Evolutionary conservation across 92 coral and sea anemone species (phyloP).

Genomic region (Bergia sp.): DNA sequence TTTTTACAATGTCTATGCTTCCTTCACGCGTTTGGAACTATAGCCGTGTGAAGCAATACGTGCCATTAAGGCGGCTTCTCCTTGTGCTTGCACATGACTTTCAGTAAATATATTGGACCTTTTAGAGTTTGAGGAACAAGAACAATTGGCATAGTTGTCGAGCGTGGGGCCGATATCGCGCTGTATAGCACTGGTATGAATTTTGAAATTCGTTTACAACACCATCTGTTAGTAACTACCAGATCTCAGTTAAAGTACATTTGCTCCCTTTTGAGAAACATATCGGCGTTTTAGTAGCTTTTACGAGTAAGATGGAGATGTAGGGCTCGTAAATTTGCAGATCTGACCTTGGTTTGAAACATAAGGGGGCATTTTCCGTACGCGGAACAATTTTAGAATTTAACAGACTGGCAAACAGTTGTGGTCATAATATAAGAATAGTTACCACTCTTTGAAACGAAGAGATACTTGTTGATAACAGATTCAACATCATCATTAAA

Average conservation of each 20-base stretch:
- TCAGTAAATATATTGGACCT: constrained; percentile 24
- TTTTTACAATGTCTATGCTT: background rate
- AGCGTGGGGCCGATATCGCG: constrained; percentile 36
- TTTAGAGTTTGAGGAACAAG: constrained; percentile 29
- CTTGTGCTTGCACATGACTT: constrained; percentile 22
- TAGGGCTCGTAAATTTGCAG: background rate
- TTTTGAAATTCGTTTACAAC: background rate
- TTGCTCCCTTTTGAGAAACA: background rate
- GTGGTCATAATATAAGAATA: constrained; percentile 4
- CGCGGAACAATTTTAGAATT: constrained; percentile 23
- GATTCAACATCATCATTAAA: constrained; percentile 28
- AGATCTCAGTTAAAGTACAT: background rate
- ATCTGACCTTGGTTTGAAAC: background rate
- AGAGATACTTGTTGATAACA: constrained; percentile 30
- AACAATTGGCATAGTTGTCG: constrained; percentile 15
- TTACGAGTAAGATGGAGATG: background rate
- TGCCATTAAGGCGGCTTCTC: background rate
- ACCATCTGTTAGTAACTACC: background rate
- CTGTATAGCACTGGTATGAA: constrained; percentile 14
- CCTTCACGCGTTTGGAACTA: constrained; percentile 23
- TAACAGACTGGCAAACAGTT: constrained; percentile 35
- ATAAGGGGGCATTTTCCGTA: constrained; percentile 6
- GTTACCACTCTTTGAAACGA: constrained; percentile 27
- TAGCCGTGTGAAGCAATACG: constrained; percentile 8
- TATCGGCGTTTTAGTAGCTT: background rate